A percentile compares a stretch with the other conserved stretches of the same genome.
These are phyloP conservation scores for Drosophila neonasuta DNA, from an alignment of 2,888 invertebrate genomes.

Conservation along the genomic window DNA sequence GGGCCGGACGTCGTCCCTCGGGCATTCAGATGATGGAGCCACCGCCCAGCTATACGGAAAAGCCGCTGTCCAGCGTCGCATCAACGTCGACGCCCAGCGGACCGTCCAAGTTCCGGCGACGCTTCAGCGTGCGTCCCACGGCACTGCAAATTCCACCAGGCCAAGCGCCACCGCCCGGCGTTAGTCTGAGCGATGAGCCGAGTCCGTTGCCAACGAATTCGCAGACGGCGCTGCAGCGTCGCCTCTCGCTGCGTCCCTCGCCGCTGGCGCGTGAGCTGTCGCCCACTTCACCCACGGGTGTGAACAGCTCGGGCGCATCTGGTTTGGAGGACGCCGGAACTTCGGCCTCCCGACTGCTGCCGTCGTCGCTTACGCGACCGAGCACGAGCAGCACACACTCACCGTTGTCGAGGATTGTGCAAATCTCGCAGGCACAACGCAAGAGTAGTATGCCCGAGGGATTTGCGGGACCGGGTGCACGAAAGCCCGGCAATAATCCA, in stretches of 20 bases:
- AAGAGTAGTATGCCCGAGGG: constrained; percentile 80
- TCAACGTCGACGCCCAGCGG: constrained; percentile 12
- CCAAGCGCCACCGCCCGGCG: constrained; percentile 79
- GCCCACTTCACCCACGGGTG: constrained; percentile 51
- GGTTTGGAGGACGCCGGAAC: constrained; percentile 42
- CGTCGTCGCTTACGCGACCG: constrained; percentile 57
- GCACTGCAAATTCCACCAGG: constrained; percentile 81
- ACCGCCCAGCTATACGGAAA: constrained; percentile 80
- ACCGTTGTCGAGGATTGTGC: constrained; percentile 81
- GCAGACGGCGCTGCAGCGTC: constrained; percentile 79
- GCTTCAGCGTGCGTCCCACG: constrained; percentile 81
- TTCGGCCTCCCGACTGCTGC: constrained; percentile 64
- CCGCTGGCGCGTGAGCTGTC: constrained; percentile 78
- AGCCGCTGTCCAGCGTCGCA: constrained; percentile 18
- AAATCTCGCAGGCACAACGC: constrained; percentile 81
- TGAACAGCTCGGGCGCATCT: neutral
- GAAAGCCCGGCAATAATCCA: constrained; percentile 31
- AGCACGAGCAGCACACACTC: constrained; percentile 81
- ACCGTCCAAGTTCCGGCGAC: constrained; percentile 79
- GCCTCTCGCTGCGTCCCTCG: constrained; percentile 80
- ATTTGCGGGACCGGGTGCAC: constrained; percentile 21
- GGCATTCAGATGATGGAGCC: constrained; percentile 75
- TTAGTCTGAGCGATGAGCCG: constrained; percentile 53
- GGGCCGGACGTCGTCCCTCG: constrained; percentile 63
- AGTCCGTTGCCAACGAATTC: constrained; percentile 32